These are phyloP conservation scores for Idaea dimidiata DNA, from an alignment of 2,888 invertebrate genomes.

Conservation along the genomic window DNA sequence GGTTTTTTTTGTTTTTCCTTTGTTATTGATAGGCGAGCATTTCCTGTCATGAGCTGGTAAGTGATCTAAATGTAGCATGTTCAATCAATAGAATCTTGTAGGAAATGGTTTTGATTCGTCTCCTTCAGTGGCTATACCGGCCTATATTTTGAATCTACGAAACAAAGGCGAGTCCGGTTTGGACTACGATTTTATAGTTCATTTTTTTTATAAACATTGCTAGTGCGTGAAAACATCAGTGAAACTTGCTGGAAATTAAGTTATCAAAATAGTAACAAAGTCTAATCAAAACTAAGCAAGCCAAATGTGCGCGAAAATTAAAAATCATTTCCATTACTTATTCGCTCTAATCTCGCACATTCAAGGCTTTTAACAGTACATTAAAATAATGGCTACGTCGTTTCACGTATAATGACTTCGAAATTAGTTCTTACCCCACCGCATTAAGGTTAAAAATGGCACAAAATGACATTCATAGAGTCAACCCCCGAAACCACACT, in stretches of 20 bases:
- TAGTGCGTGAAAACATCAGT: neutral
- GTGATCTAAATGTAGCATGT: no score
- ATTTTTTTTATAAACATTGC: no score
- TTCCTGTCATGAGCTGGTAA: no score
- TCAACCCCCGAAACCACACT: constrained; percentile 12
- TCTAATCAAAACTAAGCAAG: neutral
- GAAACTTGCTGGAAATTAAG: neutral
- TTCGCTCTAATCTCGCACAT: constrained; percentile 4
- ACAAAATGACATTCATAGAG: neutral
- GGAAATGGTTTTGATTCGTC: no score
- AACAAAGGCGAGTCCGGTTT: no score
- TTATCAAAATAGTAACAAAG: neutral
- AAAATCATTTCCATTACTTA: constrained; percentile 3
- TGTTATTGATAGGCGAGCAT: no score
- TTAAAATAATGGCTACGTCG: neutral
- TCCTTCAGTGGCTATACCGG: no score
- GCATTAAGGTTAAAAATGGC: neutral
- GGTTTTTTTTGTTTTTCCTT: no score
- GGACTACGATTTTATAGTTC: no score
- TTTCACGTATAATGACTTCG: neutral
- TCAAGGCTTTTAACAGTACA: constrained; percentile 2
- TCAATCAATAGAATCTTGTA: no score
- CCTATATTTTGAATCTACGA: no score
- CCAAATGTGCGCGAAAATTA: neutral
- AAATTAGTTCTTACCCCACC: neutral